These are phyloP conservation scores for Acipenser oxyrinchus DNA, from an alignment of 2,797 vertebrate genomes.

Conservation along the genomic window DNA sequence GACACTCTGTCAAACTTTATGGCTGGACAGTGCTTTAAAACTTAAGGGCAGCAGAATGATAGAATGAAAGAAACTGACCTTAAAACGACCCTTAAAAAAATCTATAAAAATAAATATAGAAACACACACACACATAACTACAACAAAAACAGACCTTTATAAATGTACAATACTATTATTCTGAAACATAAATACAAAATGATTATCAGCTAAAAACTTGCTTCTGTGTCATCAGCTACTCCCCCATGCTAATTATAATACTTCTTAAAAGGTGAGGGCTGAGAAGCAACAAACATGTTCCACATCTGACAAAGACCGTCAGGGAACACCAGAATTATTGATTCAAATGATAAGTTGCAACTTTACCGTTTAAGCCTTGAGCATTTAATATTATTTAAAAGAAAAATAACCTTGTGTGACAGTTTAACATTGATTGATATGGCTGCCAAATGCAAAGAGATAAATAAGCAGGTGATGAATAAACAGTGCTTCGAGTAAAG, in stretches of 20 bases:
- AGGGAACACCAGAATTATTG: not conserved
- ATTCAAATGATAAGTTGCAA: slow-evolving; percentile 54
- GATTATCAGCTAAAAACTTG: too few species aligned
- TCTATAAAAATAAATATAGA: too few species aligned
- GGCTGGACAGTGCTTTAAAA: slow-evolving; percentile 50
- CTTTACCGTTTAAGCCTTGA: slow-evolving; percentile 67
- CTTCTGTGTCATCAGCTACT: too few species aligned
- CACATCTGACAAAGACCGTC: slow-evolving; percentile 24
- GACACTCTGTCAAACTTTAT: slow-evolving; percentile 43
- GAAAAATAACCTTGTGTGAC: slow-evolving; percentile 83
- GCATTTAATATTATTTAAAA: slow-evolving; percentile 81
- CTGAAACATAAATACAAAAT: too few species aligned
- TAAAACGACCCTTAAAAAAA: too few species aligned
- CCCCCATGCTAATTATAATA: too few species aligned
- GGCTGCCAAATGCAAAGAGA: slow-evolving; percentile 86
- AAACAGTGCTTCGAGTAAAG: slow-evolving; percentile 82
- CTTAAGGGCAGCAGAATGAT: slow-evolving; percentile 39
- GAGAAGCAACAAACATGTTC: too few species aligned
- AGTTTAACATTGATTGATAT: slow-evolving; percentile 96
- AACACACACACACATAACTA: too few species aligned
- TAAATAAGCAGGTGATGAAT: slow-evolving; percentile 97
- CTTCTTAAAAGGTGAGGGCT: too few species aligned
- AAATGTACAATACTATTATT: too few species aligned
- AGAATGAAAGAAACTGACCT: not conserved
- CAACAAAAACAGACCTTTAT: too few species aligned